Evolutionary conservation across 2,888 invertebrate species (phyloP), one percentile per base, ranked within the genome.

Genomic region (Spilosoma lubricipeda): DNA sequence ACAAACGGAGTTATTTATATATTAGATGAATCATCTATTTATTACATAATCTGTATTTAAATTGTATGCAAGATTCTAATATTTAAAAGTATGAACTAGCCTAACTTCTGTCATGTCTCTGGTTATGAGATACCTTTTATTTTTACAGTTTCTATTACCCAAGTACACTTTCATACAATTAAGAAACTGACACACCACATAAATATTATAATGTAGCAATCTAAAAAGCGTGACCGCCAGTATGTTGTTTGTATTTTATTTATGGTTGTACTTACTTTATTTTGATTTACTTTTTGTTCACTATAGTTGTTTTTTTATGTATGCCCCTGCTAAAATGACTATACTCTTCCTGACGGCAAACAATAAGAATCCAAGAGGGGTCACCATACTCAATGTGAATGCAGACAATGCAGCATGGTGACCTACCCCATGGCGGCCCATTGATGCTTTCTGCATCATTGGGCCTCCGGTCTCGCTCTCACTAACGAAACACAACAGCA

Each of bases 141-240:
- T 5, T 63, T 30, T 63, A 63, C 63, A 63, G 63, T 63, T 63
- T 27, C 63, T 63, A 27, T 59, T 59, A 18, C 15, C 63, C 7
- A 63, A 63, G 63, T 63, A 63, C 30, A 63, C 63, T 63, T 66
- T 66, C 23, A 66, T 66, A 66, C 23, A 39, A 39, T 66, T 39
- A 36, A 66, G 39, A 66, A 39, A 63, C 63, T 63, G 63, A 63
- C 63, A 27, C 30, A 27, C 56, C n/a, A 70, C 69, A 70, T 56
- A 59, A 33, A 33, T 69, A 69, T 56, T 69, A 69, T 56, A 70
- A 70, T 36, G 56, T 59, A 56, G 56, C 56, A n/a, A 70, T 70
- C 69, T 70, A 70, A 70, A 59, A 56, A 70, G 56, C 56, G 56
- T 39, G 39, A 56, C n/a, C 69, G 69, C 56, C 18, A 27, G 18